These are phyloP conservation scores for Gymnocheta viridis DNA, from an alignment of 2,888 invertebrate species.

Conservation along the genomic window DNA sequence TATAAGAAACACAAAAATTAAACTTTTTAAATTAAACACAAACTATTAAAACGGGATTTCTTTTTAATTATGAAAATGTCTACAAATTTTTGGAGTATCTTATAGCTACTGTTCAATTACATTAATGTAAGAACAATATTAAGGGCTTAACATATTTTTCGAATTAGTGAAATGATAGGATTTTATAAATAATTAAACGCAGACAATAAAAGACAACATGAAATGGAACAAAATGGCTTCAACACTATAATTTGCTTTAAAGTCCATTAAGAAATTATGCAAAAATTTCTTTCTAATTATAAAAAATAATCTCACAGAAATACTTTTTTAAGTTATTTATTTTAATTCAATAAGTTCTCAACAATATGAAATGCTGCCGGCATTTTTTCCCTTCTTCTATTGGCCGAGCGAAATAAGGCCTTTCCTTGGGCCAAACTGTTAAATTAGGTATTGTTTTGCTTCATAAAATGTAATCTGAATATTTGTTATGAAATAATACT, in stretches of 20 bases:
- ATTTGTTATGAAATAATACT: too few relatives aligned
- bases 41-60: background rate
- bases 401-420: too few relatives aligned
- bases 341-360: too few relatives aligned
- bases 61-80: background rate
- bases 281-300: too few relatives aligned
- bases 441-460: too few relatives aligned
- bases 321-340: too few relatives aligned
- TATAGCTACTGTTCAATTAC: constrained; percentile 37
- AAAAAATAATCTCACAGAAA: too few relatives aligned
- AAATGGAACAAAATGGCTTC: background rate
- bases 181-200: constrained; percentile 34
- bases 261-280: background rate
- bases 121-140: constrained; percentile 47
- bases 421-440: too few relatives aligned
- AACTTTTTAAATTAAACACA: background rate
- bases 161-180: constrained; percentile 51
- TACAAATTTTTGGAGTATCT: background rate
- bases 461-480: too few relatives aligned
- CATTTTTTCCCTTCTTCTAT: too few relatives aligned
- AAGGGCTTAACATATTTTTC: constrained; percentile 19
- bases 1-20: background rate
- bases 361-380: too few relatives aligned
- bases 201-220: background rate
- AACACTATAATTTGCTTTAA: too few relatives aligned